Base-by-base conservation (phyloP, 1,140 invertebrate genomes). In the Polypedilum vanderplanki region DNA sequence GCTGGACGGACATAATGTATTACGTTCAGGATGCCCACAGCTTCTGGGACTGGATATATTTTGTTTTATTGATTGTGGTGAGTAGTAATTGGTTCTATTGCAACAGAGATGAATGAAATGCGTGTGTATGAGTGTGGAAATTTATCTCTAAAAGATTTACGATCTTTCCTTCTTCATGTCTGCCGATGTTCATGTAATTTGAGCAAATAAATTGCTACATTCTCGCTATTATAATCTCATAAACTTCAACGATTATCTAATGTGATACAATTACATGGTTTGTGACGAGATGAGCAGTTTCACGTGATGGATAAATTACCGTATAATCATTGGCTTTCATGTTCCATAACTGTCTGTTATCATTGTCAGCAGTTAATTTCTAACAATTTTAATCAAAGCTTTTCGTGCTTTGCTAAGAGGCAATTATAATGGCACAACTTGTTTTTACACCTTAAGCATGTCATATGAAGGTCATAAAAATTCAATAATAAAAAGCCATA, bases 1-100 rank as follows among this genome's bases (percentile, higher is more conserved):
- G 92, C 76, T 99, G 98, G 98, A 98, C 97, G 15, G 98, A 99
- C 80, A 99, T 99, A 77, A 99, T 99, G 98, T 97, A 97, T 81
- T 98, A 98, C 83, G 93, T 98, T 20, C 98, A 99, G 87, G 98
- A 99, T 83, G 96, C 97, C 75, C 98, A 99, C 85, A 99, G 97
- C 73, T 99, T 99, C 83, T 99, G 98, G 98, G 97, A 98, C 83
- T 99, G 97, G 97, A 96, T 98, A 77, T 99, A 99, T 85, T 99
- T 99, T 86, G 97, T 99, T 67, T 87, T 99, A 76, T 87, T 99
- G 73, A 99, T 99, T 89, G 98, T 99, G 84, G 97, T 98, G 88
- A 90, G 93, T 88, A 77, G 17, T 74, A 20, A 75, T 77, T 76
- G 46, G 7, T 57, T 15, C 12, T 57, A 4, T 12, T 57, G n/a